Conservation (phyloP, 2,888 invertebrate genomes). For the Tillus elongatus region DNA sequence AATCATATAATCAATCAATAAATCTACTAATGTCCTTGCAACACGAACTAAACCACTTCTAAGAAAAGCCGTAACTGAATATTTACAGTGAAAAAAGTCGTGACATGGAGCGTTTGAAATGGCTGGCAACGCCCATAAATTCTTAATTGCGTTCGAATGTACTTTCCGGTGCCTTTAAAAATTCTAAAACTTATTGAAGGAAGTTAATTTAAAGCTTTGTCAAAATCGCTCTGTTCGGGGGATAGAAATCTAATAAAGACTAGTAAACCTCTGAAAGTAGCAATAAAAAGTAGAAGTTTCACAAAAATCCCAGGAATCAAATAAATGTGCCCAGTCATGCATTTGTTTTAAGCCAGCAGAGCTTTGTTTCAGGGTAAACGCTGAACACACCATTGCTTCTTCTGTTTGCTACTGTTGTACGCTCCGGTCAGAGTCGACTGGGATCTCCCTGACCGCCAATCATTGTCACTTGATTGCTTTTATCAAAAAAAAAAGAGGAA, state of each 20-base stretch:
- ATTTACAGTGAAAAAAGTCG: too few species aligned
- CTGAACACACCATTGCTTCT: conserved; percentile 28
- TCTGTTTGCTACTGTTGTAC: conserved; percentile 23
- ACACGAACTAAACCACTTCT: too few species aligned
- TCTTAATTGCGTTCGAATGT: conserved; percentile 28
- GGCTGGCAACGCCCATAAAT: conserved; percentile 22
- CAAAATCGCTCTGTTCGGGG: conserved; percentile 16
- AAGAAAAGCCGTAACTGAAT: too few species aligned
- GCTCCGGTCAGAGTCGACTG: conserved; percentile 17
- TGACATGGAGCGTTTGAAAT: too few species aligned
- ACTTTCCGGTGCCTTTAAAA: conserved; percentile 18
- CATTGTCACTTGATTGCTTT: conserved; percentile 26
- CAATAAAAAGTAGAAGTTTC: conserved; percentile 21
- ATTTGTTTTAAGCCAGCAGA: conserved; percentile 28
- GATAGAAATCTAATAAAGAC: conserved; percentile 17
- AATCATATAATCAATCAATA: too few species aligned
- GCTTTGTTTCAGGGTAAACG: conserved; percentile 30
- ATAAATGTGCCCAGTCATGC: conserved; percentile 32
- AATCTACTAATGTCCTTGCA: too few species aligned
- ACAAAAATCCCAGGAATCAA: conserved; percentile 29
- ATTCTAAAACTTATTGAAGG: conserved; percentile 21
- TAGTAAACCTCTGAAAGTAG: conserved; percentile 15
- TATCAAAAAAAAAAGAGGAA: conserved; percentile 10
- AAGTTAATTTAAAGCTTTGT: conserved; percentile 25
- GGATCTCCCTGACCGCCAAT: conserved; percentile 24